Conservation (phyloP, 2,888 invertebrate genomes). For the Stenchaetothrips biformis region DNA sequence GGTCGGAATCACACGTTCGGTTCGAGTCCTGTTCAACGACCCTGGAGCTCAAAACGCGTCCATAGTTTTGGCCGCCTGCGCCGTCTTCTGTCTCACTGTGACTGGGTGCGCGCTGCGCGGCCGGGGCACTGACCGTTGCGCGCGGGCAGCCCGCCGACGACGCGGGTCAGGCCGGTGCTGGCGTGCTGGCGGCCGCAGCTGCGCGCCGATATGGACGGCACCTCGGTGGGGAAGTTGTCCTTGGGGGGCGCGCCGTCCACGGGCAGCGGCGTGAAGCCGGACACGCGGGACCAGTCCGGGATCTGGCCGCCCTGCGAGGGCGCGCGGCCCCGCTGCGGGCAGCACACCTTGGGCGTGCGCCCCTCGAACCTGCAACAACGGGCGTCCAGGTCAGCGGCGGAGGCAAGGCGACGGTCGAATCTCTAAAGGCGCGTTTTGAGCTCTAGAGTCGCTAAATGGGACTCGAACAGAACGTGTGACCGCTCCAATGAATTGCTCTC, state of each 20-base stretch:
- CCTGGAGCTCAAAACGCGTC: no score
- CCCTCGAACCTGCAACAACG: not conserved
- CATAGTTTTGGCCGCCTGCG: no score
- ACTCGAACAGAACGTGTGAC: no score
- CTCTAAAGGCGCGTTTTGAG: no score
- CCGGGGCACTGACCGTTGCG: slow-evolving; percentile 8
- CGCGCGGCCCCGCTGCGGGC: not conserved
- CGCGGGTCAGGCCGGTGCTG: slow-evolving; percentile 5
- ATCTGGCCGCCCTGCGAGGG: slow-evolving; percentile 10
- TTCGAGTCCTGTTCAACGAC: no score
- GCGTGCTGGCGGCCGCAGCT: slow-evolving; percentile 13
- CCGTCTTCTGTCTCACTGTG: no score
- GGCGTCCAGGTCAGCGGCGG: no score
- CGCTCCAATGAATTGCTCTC: no score
- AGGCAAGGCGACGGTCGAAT: no score
- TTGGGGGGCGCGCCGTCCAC: not conserved
- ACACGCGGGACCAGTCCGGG: not conserved
- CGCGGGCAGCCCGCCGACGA: not conserved
- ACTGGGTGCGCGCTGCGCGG: not conserved
- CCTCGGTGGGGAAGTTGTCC: slow-evolving; percentile 1
- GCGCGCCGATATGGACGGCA: not conserved
- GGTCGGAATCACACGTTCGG: no score
- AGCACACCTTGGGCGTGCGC: slow-evolving; percentile 12
- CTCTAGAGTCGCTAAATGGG: no score
- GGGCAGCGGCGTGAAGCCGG: not conserved